Evolutionary conservation across 2,113 vertebrate species (phyloP).

Genomic region (Prietella phreatophila): DNA sequence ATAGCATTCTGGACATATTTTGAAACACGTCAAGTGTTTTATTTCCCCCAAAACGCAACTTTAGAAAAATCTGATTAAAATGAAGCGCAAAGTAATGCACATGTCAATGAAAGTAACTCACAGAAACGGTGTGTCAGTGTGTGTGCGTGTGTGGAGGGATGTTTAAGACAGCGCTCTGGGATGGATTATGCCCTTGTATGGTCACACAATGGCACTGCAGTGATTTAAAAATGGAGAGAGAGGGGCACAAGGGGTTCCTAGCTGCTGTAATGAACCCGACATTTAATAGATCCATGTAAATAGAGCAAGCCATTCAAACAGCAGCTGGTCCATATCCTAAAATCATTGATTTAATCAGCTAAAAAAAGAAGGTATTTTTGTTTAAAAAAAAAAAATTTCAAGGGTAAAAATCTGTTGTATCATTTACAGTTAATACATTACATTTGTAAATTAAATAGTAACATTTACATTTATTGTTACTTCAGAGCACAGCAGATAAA

Average conservation of each 20-base stretch:
- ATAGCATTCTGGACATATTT: background rate
- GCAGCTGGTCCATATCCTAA: conserved; percentile 44
- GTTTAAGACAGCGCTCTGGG: conserved; percentile 27
- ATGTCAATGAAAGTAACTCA: conserved; percentile 9
- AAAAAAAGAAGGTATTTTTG: background rate
- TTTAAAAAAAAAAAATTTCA: too few species aligned
- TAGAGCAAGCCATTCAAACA: conserved; percentile 46
- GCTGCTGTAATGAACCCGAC: conserved; percentile 28
- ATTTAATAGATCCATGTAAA: conserved; percentile 33
- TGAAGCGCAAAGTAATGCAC: background rate
- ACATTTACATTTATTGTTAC: background rate
- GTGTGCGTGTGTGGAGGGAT: conserved; percentile 8
- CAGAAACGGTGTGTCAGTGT: background rate
- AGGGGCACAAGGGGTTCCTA: conserved; percentile 27
- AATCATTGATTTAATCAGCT: background rate
- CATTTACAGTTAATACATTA: background rate
- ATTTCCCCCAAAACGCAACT: background rate
- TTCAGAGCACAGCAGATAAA: background rate
- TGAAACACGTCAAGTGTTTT: background rate
- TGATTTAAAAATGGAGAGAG: conserved; percentile 25
- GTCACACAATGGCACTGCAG: conserved; percentile 35
- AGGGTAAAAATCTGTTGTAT: background rate
- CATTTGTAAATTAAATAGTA: background rate
- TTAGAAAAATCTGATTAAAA: background rate
- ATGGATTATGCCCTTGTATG: conserved; percentile 44